These are phyloP conservation scores for Pelodiscus sinensis DNA, from an alignment of 2,113 vertebrate genomes.

Conservation along the genomic window DNA sequence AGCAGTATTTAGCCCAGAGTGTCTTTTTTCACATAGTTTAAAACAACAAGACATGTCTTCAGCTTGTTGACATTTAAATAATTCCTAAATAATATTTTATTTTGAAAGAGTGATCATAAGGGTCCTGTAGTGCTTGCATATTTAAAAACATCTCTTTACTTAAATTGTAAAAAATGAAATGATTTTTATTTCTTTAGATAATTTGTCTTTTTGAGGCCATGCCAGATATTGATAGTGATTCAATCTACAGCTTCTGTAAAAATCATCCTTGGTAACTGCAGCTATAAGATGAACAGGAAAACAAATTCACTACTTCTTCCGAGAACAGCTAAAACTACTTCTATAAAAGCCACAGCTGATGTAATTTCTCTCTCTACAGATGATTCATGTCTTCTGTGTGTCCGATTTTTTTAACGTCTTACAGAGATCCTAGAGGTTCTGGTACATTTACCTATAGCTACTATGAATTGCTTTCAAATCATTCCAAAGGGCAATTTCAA, in stretches of 20 bases:
- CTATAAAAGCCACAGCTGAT: conserved; percentile 57
- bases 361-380: conserved; percentile 54
- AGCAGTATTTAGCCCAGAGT: accelerated
- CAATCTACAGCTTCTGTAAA: background rate
- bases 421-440: background rate
- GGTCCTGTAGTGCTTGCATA: background rate
- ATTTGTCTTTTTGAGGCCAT: conserved; percentile 11
- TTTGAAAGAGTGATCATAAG: accelerated
- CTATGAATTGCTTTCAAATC: background rate
- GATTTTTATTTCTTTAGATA: conserved; percentile 12
- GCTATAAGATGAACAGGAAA: conserved; percentile 4
- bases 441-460: background rate
- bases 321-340: background rate
- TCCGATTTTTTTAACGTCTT: conserved; percentile 4
- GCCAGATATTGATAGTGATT: background rate
- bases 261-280: accelerated
- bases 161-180: background rate
- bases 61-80: background rate
- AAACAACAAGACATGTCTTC: background rate
- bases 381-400: conserved; percentile 34
- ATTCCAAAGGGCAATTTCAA: background rate
- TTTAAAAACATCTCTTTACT: conserved; percentile 7
- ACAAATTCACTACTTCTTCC: conserved; percentile 39
- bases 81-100: conserved; percentile 1
- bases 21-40: background rate